Evolutionary conservation across 2,113 vertebrate genomes (phyloP).

Genomic region (Bostrychus sinensis): DNA sequence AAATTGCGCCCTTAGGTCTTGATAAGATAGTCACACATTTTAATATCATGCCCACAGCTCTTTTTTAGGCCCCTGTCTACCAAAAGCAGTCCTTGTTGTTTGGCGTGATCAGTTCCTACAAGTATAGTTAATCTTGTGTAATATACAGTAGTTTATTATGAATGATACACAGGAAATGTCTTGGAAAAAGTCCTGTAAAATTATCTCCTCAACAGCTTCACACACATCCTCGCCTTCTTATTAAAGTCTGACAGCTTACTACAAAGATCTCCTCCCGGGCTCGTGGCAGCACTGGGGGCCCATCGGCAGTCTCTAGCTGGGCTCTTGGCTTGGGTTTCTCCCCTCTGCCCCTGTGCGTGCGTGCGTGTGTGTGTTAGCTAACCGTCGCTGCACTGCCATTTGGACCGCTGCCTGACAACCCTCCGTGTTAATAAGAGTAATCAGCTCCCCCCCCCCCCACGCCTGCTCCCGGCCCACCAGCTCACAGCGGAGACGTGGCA

Average conservation of each 20-base stretch:
- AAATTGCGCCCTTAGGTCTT: no score
- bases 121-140: no score
- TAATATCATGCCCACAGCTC: no score
- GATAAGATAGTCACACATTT: no score
- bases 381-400: constrained; percentile 90
- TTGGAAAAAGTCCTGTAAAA: neutral
- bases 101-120: no score
- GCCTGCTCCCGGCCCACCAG: constrained; percentile 88
- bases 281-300: constrained; percentile 84
- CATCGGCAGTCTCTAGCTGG: constrained; percentile 90
- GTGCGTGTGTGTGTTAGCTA: constrained; percentile 86
- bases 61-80: no score
- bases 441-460: constrained; percentile 96
- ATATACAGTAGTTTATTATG: no score
- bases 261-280: constrained; percentile 93
- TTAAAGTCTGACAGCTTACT: constrained; percentile 89
- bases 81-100: no score
- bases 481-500: constrained; percentile 91
- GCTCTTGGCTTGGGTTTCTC: constrained; percentile 83
- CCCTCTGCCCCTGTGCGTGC: constrained; percentile 72
- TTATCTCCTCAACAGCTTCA: constrained; percentile 21
- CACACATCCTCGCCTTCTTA: constrained; percentile 70
- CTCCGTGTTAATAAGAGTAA: constrained; percentile 98
- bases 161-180: neutral
- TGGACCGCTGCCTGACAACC: constrained; percentile 91